These are phyloP conservation scores for Lepidurus packardi DNA, from an alignment of 1,140 invertebrate genomes.

Conservation along the genomic window DNA sequence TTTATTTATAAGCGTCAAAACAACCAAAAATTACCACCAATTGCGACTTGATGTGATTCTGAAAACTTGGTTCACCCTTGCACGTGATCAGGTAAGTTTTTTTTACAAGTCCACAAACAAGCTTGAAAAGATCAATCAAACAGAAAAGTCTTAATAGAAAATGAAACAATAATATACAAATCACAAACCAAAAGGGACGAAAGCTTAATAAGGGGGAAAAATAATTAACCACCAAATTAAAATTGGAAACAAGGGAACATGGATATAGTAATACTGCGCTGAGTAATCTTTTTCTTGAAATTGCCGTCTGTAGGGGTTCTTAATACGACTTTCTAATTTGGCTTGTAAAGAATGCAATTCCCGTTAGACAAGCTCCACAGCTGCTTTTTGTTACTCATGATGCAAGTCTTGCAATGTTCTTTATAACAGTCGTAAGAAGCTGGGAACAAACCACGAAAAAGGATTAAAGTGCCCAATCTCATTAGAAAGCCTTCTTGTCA, in stretches of 20 bases:
- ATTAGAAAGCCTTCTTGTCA: background rate
- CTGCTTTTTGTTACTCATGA: background rate
- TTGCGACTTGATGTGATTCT: constrained; percentile 77
- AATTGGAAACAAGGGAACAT: too few relatives aligned
- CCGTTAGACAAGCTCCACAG: constrained; percentile 14
- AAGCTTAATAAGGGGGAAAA: too few relatives aligned
- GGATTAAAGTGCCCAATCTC: background rate
- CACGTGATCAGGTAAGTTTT: constrained; percentile 72
- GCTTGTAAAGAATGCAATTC: background rate
- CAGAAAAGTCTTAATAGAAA: too few relatives aligned
- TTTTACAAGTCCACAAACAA: background rate
- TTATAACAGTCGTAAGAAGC: background rate
- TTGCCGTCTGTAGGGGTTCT: too few relatives aligned
- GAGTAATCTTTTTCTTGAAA: too few relatives aligned
- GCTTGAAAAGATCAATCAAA: too few relatives aligned
- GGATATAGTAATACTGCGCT: too few relatives aligned
- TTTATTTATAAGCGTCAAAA: constrained; percentile 91
- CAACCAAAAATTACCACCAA: constrained; percentile 78
- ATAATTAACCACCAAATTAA: too few relatives aligned
- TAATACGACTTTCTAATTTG: background rate
- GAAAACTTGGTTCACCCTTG: constrained; percentile 87
- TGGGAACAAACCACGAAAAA: constrained; percentile 9
- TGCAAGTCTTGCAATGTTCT: background rate
- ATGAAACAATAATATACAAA: too few relatives aligned
- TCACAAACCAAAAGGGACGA: too few relatives aligned